Evolutionary conservation across 2,888 invertebrate species (phyloP), one percentile per base, ranked within the genome.

Genomic region (Pyralis farinalis): DNA sequence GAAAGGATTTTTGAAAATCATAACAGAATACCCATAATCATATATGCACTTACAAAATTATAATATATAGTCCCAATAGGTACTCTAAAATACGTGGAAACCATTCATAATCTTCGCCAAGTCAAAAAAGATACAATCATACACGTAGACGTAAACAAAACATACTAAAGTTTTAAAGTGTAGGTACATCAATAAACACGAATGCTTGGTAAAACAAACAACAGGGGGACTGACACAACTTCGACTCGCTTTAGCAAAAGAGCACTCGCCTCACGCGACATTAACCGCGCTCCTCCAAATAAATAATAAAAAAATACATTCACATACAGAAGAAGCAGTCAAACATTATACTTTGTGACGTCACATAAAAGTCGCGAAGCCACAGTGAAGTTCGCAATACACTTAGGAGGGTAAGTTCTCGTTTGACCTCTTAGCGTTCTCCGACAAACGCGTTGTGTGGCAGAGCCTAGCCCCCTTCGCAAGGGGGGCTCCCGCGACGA

Each of bases 371-470:
- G 58, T 60, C 45, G 55, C 42, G 45, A 58, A 66, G 58, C 68
- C 54, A 28, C 52, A 63, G 61, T 45, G 58, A 79, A 77, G 64
- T 78, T 74, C 49, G 64, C 67, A 70, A 74, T 73, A 74, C 63
- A 78, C 69, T 78, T 70, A 65, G 51, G 33, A 39, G 58, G 63
- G 62, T 62, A 70, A 73, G 71, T 71, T 72, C 50, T 49, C 58
- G 47, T 76, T 76, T 72, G 78, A 79, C 77, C 71, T 71, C 66
- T 61, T 51, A 46, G 42, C 50, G 57, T 53, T 53, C 52, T 49
- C 55, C 73, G 64, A 75, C 73, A 73, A 76, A 70, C 55, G 58
- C 59, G 49, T 67, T 63, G 66, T 70, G 64, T 62, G 58, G 55
- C 58, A 55, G 51, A 63, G 60, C 56, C 57, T 59, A 52, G 51